Percentiles rank a stretch among this genome's conserved stretches.
These are phyloP conservation scores for Tuberolachnus salignus DNA, from an alignment of 2,888 invertebrate genomes.

Conservation along the genomic window DNA sequence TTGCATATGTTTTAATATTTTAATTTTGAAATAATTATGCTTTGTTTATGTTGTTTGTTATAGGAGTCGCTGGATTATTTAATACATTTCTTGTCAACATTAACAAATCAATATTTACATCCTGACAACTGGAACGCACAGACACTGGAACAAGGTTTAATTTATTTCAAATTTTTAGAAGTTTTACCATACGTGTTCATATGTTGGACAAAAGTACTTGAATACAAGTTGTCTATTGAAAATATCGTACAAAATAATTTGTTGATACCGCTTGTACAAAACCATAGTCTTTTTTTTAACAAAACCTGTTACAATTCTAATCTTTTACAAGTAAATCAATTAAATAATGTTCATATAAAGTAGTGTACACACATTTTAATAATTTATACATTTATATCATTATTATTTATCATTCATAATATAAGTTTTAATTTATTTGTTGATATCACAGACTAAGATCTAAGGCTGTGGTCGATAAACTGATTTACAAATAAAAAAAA, in stretches of 20 bases:
- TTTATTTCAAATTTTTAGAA: constrained; percentile 24
- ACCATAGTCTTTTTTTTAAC: constrained; percentile 11
- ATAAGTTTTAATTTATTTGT: too few species aligned
- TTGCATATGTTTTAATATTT: background rate
- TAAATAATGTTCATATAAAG: too few species aligned
- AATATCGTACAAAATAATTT: background rate
- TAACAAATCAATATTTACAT: constrained; percentile 1
- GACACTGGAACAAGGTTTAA: background rate
- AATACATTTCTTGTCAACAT: constrained; percentile 9
- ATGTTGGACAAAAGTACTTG: constrained; percentile 34
- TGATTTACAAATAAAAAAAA: too few species aligned
- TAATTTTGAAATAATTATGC: background rate
- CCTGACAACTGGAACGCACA: constrained; percentile 20
- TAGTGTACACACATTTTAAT: background rate
- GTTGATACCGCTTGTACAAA: constrained; percentile 12
- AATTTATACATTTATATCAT: background rate
- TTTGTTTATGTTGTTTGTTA: background rate
- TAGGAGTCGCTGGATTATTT: constrained; percentile 35
- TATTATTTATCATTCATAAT: too few species aligned
- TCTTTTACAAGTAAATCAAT: constrained; percentile 30
- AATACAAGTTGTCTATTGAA: background rate
- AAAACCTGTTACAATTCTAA: constrained; percentile 10
- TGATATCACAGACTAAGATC: too few species aligned
- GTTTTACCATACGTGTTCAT: constrained; percentile 29
- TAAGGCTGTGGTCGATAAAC: too few species aligned